Evolutionary conservation across 1,140 invertebrate species (phyloP), one percentile per base, ranked within the genome.

Genomic region (Diplogasteroides magnus): DNA sequence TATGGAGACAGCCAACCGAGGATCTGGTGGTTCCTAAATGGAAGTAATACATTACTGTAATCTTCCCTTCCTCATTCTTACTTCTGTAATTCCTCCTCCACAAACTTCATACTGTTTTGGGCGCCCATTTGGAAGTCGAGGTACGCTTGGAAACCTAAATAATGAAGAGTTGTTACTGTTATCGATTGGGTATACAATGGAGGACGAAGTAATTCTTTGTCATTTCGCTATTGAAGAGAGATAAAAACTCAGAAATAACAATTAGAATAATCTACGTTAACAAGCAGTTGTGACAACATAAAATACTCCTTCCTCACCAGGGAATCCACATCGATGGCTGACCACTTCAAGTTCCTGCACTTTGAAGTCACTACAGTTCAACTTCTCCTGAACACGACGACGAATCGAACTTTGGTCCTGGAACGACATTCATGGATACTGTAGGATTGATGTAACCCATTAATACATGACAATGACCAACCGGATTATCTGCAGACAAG

Each of bases 1-100:
- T 70, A 73, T 25, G 32, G 58, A 31, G 61, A 64, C 1, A 61
- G 37, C 72, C 72, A 73, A 37, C 72, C 72, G 59, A 66, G 59
- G 1, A 73, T 27, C 31, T 71, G 72, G 64, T 73, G 69, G 61
- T 73, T 71, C 31, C 37, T 48, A 48, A 48, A 48, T 48, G 37
- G 19, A 6, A 19, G 19, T n/a, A n/a, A n/a, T n/a, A n/a, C n/a
- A n/a, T n/a, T n/a, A n/a, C n/a, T n/a, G n/a, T n/a, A n/a, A n/a
- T n/a, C n/a, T n/a, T n/a, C n/a, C n/a, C n/a, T n/a, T n/a, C 37
- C 6, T 48, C 6, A 48, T 11, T 11, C 37, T 11, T 48, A 48
- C 37, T 60, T 60, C 11, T n/a, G 29, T 15, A 69, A 11, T 69
- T 69, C 68, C 28, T n/a, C n/a, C 27, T 69, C 68, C n/a, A 69